Conservation (phyloP, 2,113 vertebrate species). For the Sapajus apella region DNA sequence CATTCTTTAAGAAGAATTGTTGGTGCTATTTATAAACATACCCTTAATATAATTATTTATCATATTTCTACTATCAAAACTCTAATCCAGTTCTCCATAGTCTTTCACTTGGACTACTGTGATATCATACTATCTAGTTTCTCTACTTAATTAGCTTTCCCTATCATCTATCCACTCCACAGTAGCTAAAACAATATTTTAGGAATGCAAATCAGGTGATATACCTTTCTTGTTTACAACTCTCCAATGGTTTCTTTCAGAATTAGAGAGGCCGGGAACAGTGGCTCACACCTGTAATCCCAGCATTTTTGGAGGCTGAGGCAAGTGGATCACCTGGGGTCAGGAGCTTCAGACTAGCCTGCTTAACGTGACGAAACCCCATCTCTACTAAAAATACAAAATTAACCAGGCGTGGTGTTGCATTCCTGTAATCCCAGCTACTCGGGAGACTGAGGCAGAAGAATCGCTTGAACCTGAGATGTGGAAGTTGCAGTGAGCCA, state of each 20-base stretch:
- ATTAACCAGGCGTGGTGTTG: accelerated
- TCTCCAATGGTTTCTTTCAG: not conserved
- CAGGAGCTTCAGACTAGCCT: no score
- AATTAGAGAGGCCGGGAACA: no score
- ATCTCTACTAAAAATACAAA: no score
- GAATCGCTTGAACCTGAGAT: no score
- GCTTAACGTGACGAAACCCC: no score
- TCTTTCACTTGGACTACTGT: not conserved
- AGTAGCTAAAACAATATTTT: not conserved
- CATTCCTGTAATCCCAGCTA: no score
- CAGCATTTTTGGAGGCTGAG: no score
- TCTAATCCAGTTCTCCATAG: not conserved
- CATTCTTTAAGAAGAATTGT: not conserved
- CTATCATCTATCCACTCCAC: not conserved
- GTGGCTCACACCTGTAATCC: no score
- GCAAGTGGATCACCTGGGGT: no score
- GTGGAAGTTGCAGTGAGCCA: no score
- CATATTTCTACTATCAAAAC: not conserved
- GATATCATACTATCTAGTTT: not conserved
- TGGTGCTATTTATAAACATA: not conserved
- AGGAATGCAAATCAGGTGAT: not conserved
- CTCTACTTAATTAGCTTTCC: no score
- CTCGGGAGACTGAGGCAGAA: no score
- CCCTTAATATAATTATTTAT: not conserved
- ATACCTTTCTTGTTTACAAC: not conserved